Evolutionary conservation across 2,797 vertebrate species (phyloP), one percentile per base, ranked within the genome.

Genomic region (Psittacula echo): DNA sequence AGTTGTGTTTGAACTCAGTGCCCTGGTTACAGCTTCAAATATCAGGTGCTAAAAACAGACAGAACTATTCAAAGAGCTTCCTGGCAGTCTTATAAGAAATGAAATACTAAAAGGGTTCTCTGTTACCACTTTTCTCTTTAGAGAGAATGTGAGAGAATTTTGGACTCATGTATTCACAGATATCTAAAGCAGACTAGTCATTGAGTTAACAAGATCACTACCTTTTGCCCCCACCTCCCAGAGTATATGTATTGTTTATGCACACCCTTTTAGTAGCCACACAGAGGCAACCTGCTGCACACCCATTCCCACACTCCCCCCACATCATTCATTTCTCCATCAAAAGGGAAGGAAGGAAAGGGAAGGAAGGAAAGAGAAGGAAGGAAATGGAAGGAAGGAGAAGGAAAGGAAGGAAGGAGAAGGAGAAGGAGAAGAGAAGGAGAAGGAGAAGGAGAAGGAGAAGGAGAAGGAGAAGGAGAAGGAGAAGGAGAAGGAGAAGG

Each of bases 21-120:
- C 50, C 87, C 89, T 87, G 34, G 91, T 91, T 93, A 84, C 90
- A 96, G 60, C 85, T 96, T 95, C 91, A 95, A 94, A 81, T 94
- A 89, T 94, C 89, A 90, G 75, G 85, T 95, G 94, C 84, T 93
- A 95, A 93, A 94, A 91, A 26, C 92, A 97, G 91, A 94, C 92
- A 95, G 73, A 97, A 73, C 22, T 83, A 95, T 89, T 95, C 64
- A 94, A 71, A 61, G 16, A 68, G 54, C 47, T 83, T 89, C 44
- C 93, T 91, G 72, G 72, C 53, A 34, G 44, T 61, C 73, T 76
- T 89, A 79, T 13, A 79, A 96, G 85, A 96, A 96, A 96, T 23
- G 0, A 50, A 96, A 94, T 85, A 78, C 50, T 82, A 79, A 89
- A 88, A 91, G 65, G 13, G 21, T 53, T 88, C 62, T 53, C 20